Base-by-base conservation (phyloP, 2,113 vertebrate species). In the Tragelaphus buxtoni region DNA sequence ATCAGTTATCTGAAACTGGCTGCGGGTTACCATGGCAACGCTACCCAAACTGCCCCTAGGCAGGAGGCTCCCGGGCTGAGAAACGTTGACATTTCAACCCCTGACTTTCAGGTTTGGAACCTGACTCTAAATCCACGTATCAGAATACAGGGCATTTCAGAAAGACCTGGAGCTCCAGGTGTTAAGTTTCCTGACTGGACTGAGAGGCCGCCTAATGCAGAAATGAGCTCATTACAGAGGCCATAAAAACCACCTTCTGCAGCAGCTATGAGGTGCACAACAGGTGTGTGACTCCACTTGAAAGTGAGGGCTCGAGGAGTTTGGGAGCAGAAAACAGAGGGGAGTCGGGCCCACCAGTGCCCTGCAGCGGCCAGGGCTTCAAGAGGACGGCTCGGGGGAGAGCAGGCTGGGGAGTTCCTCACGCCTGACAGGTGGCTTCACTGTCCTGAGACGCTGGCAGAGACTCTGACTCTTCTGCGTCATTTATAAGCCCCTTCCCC, bases 21-120 rank as follows among this genome's bases (percentile, higher is more conserved):
- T 65, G 53, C 49, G 24, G 51, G 49, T 98, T 97, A 84, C 96
- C 26, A 93, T 80, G 91, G 95, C 89, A 97, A 93, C 72, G 5
- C 74, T 28, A 49, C 80, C 90, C 92, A 69, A 65, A 88, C 49
- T 56, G 4, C 49, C 56, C 9, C 35, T 92, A 77, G 20, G 92
- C 72, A 88, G 55, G 53, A 95, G 76, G 90, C 84, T 72, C 55
- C 26, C 3, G 92, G 85, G 49, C 49, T 18, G 3, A 94, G 90
- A 96, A 94, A 76, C 28, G 30, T 6, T 87, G 60, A 63, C 55
- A 22, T 63, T 91, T 65, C 90, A 79, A 22, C 20, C 32, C 9
- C 42, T 42, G 74, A 42, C 80, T 80, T 69, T 51, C 92, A 32
- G 63, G 53, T 49, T 65, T 72, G 60, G 53, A 96, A 63, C 24